Evolutionary conservation across 1,140 invertebrate genomes (phyloP).

Genomic region (Atopsyche davidsoni): DNA sequence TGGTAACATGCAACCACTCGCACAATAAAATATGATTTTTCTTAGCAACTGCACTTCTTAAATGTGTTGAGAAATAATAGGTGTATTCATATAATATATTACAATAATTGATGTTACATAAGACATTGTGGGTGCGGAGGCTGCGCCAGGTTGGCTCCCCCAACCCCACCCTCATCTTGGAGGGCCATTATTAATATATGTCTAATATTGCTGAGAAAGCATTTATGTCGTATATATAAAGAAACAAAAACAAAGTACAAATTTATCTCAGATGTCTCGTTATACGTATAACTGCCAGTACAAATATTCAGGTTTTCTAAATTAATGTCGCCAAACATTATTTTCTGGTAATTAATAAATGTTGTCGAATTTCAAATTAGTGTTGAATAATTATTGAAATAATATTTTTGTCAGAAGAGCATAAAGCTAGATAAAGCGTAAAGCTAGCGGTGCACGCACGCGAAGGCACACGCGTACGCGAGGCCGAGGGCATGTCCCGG

Average conservation of each 20-base stretch:
- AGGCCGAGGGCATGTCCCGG: not conserved
- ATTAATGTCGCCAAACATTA: slow-evolving; percentile 47
- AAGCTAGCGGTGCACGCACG: not conserved
- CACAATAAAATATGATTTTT: slow-evolving; percentile 30
- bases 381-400: slow-evolving; percentile 17
- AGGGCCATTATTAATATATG: slow-evolving; percentile 28
- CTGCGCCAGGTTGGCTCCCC: not conserved
- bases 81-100: slow-evolving; percentile 31
- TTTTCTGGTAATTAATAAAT: slow-evolving; percentile 39
- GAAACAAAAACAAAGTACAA: slow-evolving; percentile 47
- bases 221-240: slow-evolving; percentile 31
- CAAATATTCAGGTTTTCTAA: slow-evolving; percentile 44
- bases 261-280: slow-evolving; percentile 41
- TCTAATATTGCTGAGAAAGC: slow-evolving; percentile 29
- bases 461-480: not conserved
- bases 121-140: slow-evolving; percentile 19
- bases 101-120: slow-evolving; percentile 31
- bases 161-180: slow-evolving; percentile 13
- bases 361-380: slow-evolving; percentile 24
- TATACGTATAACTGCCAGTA: slow-evolving; percentile 45
- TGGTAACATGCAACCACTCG: slow-evolving; percentile 29
- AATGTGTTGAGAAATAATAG: slow-evolving; percentile 31
- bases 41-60: slow-evolving; percentile 31
- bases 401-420: slow-evolving; percentile 23
- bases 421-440: not conserved